phyloP scores from a whole-genome alignment of 2,113 vertebrate genomes.

The Oncorhynchus keta region DNA sequence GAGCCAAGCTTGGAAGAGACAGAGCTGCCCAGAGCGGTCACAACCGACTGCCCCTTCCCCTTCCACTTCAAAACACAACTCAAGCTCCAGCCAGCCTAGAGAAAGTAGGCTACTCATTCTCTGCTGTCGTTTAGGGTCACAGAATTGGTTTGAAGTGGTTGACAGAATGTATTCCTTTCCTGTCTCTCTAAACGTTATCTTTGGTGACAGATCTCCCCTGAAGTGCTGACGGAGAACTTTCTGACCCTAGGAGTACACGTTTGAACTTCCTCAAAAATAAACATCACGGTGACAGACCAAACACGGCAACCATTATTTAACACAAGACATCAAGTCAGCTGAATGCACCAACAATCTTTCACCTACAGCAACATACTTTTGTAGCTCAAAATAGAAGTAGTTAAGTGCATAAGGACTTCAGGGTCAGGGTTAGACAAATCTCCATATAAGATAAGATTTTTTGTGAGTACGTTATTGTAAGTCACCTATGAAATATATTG shows the following conservation, averaged over 20 bases:
- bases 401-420: too few species aligned
- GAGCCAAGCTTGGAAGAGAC: neutral
- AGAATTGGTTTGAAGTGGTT: too few species aligned
- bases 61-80: neutral
- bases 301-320: neutral
- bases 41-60: neutral
- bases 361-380: too few species aligned
- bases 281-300: constrained; percentile 4
- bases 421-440: too few species aligned
- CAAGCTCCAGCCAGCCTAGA: neutral
- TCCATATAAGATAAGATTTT: too few species aligned
- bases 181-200: neutral
- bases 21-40: neutral
- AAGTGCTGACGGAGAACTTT: neutral
- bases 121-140: too few species aligned
- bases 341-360: too few species aligned
- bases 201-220: neutral
- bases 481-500: too few species aligned
- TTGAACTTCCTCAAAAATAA: constrained; percentile 12
- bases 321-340: too few species aligned
- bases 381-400: too few species aligned
- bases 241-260: constrained; percentile 14
- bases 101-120: neutral
- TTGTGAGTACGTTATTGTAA: too few species aligned
- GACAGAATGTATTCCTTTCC: too few species aligned